Conservation (phyloP, 2,797 vertebrate genomes). For the Acanthis flammea region DNA sequence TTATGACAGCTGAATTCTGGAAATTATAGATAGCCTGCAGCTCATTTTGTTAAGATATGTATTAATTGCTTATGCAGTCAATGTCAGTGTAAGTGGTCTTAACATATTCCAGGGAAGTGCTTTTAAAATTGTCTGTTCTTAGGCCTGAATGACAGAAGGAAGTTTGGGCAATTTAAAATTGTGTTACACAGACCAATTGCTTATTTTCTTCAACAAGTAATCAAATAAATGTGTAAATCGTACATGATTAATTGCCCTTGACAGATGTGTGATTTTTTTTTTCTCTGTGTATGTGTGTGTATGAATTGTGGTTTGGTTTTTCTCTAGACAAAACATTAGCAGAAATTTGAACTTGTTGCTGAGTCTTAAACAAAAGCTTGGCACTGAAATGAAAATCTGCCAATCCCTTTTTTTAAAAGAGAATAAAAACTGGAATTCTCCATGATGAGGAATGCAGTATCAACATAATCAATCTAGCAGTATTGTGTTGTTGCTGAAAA, state of each 20-base stretch:
- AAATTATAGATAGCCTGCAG: constrained; percentile 13
- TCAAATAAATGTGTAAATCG: constrained; percentile 53
- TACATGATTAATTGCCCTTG: constrained; percentile 29
- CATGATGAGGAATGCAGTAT: constrained; percentile 73
- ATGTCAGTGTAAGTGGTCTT: constrained; percentile 17
- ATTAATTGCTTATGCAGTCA: constrained; percentile 23
- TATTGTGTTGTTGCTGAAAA: constrained; percentile 70
- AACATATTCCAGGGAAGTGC: constrained; percentile 18
- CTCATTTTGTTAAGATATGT: constrained; percentile 7
- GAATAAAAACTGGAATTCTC: constrained; percentile 72
- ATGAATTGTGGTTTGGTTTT: constrained; percentile 52
- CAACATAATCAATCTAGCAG: constrained; percentile 75
- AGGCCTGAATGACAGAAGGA: constrained; percentile 58
- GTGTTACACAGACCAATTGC: constrained; percentile 34
- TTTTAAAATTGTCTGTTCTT: constrained; percentile 39
- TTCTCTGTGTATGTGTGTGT: background rate
- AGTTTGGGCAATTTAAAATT: constrained; percentile 41
- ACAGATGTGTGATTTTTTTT: constrained; percentile 29
- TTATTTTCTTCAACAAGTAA: constrained; percentile 64
- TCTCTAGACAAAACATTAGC: constrained; percentile 56
- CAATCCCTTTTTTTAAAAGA: constrained; percentile 40
- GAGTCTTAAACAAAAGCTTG: constrained; percentile 58
- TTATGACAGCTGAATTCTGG: background rate
- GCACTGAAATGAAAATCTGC: constrained; percentile 65
- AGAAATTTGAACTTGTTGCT: constrained; percentile 67